These are phyloP conservation scores for Chionomys nivalis DNA, from an alignment of 2,113 vertebrate species.

Conservation along the genomic window DNA sequence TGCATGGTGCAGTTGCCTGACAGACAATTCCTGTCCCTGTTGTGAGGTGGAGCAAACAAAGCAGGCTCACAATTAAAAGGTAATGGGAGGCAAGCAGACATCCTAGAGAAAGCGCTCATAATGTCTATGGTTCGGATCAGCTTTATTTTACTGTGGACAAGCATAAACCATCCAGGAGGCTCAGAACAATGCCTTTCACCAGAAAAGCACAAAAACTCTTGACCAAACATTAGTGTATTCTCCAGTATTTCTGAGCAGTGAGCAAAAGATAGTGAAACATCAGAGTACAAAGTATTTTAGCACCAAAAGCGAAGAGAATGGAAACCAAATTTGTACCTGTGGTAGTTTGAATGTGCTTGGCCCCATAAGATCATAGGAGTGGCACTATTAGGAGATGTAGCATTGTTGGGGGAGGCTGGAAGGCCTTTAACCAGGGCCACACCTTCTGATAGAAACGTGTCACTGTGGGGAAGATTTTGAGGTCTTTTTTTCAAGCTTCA, in stretches of 20 bases:
- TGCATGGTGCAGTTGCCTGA: neutral
- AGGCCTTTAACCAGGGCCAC: neutral
- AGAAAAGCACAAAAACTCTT: constrained; percentile 59
- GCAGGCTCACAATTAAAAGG: constrained; percentile 37
- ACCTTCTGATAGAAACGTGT: neutral
- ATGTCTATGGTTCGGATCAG: neutral
- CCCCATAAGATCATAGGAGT: neutral
- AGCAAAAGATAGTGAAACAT: constrained; percentile 29
- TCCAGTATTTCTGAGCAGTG: neutral
- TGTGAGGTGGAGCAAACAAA: constrained; percentile 27
- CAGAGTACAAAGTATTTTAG: constrained; percentile 30
- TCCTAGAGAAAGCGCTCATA: neutral
- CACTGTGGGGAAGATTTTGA: neutral
- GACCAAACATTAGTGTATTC: constrained; percentile 52
- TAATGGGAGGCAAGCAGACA: neutral
- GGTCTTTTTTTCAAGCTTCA: neutral
- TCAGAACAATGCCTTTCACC: constrained; percentile 48
- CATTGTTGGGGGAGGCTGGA: neutral
- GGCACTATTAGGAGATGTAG: neutral
- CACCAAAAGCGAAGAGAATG: constrained; percentile 14
- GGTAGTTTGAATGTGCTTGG: neutral
- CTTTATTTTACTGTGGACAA: constrained; percentile 50
- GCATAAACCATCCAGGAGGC: constrained; percentile 17
- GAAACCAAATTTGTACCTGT: constrained; percentile 26
- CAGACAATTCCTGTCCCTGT: constrained; percentile 55